Evolutionary conservation across 1,140 invertebrate genomes (phyloP).

Genomic region (Mactra quadrangularis): DNA sequence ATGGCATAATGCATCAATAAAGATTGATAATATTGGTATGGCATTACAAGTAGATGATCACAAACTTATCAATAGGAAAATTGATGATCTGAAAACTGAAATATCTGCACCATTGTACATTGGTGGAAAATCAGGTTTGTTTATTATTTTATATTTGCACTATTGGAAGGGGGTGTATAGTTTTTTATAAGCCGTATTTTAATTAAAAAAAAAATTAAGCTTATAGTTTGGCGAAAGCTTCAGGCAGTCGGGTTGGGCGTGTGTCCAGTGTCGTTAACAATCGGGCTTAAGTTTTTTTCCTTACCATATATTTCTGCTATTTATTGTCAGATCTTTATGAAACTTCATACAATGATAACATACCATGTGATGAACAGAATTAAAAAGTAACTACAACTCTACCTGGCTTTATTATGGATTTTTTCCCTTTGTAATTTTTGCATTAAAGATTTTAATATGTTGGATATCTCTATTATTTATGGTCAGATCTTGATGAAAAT

Average conservation of each 20-base stretch:
- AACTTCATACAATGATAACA: too few relatives aligned
- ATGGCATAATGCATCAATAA: conserved; percentile 93
- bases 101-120: conserved; percentile 90
- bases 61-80: background rate
- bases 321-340: too few relatives aligned
- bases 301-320: background rate
- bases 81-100: conserved; percentile 73
- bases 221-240: background rate
- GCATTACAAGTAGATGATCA: conserved; percentile 89
- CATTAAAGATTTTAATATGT: too few relatives aligned
- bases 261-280: too few relatives aligned
- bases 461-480: too few relatives aligned
- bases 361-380: too few relatives aligned
- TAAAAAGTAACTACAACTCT: too few relatives aligned
- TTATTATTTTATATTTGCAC: too few relatives aligned
- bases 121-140: conserved; percentile 92
- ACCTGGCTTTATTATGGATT: too few relatives aligned
- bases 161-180: background rate
- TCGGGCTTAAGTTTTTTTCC: background rate
- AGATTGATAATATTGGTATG: conserved; percentile 87
- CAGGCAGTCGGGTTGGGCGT: background rate
- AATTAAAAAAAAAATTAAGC: too few relatives aligned
- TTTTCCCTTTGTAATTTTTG: too few relatives aligned
- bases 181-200: background rate
- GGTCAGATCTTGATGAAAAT: too few relatives aligned